phyloP scores from a whole-genome alignment of 1,140 invertebrate species.

The Euura lappo region DNA sequence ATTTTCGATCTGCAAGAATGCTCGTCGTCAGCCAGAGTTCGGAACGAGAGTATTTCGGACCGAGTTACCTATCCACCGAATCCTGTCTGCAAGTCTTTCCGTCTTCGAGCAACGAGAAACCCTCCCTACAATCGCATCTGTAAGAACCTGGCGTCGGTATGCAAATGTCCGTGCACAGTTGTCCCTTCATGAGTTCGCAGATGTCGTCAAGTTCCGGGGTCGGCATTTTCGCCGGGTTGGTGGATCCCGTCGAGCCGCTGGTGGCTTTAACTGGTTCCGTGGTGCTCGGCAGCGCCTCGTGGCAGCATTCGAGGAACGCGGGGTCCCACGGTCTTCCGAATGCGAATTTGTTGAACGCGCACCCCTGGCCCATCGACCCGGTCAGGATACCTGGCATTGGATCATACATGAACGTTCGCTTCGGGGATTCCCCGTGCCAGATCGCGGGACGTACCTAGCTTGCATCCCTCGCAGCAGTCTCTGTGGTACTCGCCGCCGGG shows the following conservation, averaged over 20 bases:
- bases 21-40: constrained; percentile 54
- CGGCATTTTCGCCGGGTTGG: constrained; percentile 12
- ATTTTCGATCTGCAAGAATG: constrained; percentile 54
- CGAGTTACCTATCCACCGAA: constrained; percentile 38
- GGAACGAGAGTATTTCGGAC: constrained; percentile 46
- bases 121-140: constrained; percentile 74
- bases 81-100: constrained; percentile 68
- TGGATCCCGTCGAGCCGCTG: neutral
- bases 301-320: constrained; percentile 62
- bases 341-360: constrained; percentile 55
- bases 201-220: constrained; percentile 63
- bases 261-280: constrained; percentile 10
- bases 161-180: constrained; percentile 78
- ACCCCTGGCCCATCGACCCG: constrained; percentile 58
- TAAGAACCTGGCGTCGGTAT: constrained; percentile 72
- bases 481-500: constrained; percentile 52
- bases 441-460: constrained; percentile 48
- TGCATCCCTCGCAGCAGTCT: constrained; percentile 66
- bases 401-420: neutral
- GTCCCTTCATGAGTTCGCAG: constrained; percentile 68
- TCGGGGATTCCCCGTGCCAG: neutral
- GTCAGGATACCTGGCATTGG: constrained; percentile 52
- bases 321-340: constrained; percentile 64
- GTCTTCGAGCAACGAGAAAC: constrained; percentile 72
- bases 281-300: constrained; percentile 45